A percentile compares a stretch with the other conserved stretches of the same genome.
Conservation (phyloP, 2,113 vertebrate species). For the Caranx melampygus region DNA sequence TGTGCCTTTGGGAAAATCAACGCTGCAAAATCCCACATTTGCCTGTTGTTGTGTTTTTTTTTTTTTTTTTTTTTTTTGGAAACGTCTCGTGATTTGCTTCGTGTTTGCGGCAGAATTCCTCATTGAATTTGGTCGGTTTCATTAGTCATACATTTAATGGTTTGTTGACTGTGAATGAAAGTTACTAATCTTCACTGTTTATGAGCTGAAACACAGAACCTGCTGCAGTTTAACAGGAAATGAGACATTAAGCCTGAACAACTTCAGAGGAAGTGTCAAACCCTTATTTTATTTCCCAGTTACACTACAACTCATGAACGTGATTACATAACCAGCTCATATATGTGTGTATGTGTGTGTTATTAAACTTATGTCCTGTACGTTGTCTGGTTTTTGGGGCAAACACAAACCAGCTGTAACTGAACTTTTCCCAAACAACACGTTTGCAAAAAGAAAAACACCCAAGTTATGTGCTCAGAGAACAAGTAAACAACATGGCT, state of each 20-base stretch:
- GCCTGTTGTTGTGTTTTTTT: background rate
- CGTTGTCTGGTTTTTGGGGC: no score
- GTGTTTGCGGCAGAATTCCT: background rate
- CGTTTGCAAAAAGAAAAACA: background rate
- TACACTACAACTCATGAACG: background rate
- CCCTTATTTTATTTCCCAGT: background rate
- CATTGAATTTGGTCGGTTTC: background rate
- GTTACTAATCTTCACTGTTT: background rate
- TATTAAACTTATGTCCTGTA: no score
- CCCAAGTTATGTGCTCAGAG: no score
- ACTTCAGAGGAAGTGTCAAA: background rate
- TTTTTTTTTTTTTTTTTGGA: no score
- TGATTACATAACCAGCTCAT: background rate
- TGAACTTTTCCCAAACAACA: background rate
- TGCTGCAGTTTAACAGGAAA: background rate
- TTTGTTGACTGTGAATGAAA: background rate
- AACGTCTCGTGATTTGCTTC: background rate
- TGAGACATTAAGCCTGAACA: background rate
- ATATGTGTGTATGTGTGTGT: background rate
- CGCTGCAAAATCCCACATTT: constrained; percentile 34
- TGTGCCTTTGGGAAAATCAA: constrained; percentile 17
- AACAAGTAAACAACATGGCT: background rate
- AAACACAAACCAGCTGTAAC: background rate
- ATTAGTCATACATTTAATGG: background rate
- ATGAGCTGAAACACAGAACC: background rate